Evolutionary conservation across 2,797 vertebrate species (phyloP).

Genomic region (Cirrhinus molitorella): DNA sequence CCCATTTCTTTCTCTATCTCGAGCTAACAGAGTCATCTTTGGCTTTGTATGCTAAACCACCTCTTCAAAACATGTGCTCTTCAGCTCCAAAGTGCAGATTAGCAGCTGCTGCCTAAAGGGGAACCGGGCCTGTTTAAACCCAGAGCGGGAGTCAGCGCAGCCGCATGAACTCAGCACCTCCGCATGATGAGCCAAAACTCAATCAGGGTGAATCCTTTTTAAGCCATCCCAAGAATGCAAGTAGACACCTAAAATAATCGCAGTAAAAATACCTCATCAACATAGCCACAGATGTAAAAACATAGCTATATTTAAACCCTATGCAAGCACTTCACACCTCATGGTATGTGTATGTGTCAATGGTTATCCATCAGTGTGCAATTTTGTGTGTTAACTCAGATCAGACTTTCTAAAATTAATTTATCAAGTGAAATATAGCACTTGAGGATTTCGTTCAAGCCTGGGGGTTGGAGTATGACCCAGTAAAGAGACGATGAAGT

Average conservation of each 20-base stretch:
- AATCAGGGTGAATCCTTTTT: slow-evolving; percentile 51
- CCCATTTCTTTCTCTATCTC: slow-evolving; percentile 41
- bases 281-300: slow-evolving; percentile 59
- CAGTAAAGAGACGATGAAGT: slow-evolving; percentile 43
- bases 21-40: slow-evolving; percentile 43
- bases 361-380: not conserved
- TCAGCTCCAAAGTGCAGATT: slow-evolving; percentile 53
- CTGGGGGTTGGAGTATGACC: slow-evolving; percentile 57
- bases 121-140: slow-evolving; percentile 47
- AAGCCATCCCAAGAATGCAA: slow-evolving; percentile 57
- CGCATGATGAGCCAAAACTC: slow-evolving; percentile 46
- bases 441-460: slow-evolving; percentile 45
- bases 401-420: slow-evolving; percentile 4
- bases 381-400: not conserved
- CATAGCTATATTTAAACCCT: slow-evolving; percentile 56
- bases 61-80: slow-evolving; percentile 52
- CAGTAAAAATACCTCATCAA: slow-evolving; percentile 55
- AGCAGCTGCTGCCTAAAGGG: slow-evolving; percentile 53
- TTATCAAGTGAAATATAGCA: slow-evolving; percentile 8
- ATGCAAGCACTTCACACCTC: slow-evolving; percentile 47
- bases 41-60: slow-evolving; percentile 42
- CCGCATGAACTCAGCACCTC: slow-evolving; percentile 32
- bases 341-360: slow-evolving; percentile 28
- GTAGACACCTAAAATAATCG: slow-evolving; percentile 60
- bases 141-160: slow-evolving; percentile 43